Base-by-base conservation (phyloP, 2,797 vertebrate genomes). In the Argentina silus region DNA sequence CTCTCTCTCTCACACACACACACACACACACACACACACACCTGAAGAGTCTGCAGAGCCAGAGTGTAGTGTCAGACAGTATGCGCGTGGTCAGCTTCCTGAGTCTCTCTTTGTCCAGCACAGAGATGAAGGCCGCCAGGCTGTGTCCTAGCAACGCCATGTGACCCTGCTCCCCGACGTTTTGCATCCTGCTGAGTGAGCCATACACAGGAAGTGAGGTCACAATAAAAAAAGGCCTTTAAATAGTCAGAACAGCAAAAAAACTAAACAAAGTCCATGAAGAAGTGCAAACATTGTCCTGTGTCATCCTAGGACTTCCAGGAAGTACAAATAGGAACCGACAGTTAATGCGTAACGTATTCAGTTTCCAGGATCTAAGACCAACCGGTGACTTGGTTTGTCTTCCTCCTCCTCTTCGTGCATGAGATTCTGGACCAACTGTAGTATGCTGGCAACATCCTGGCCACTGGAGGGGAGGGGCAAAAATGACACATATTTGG, bases 21-120 rank as follows among this genome's bases (percentile, higher is more conserved):
- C 17, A 23, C 47, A 48, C 7, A 48, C 47, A 27, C 21, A 43
- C 27, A 7, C 47, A 23, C 23, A 48, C 45, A 17, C 73, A 98
- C 97, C 96, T 96, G 95, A 99, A 99, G 66, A 99, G 95, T 78
- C 96, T 93, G 93, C 97, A 98, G 14, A 99, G 95, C 98, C 98
- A 99, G 51, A 99, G 91, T 0, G 96, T 98, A 50, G 96, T 96
- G 85, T 99, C 98, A 0, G 97, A 99, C 71, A 97, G 93, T 86
- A 99, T 96, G 67, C 97, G 95, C 0, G 96, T 98, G 72, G 96
- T 97, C 57, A 99, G 93, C 78, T 96, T 98, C 75, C 96, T 89
- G 78, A 98, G 91, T 11, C 95, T 89, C 53, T 97, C 97, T 84
- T 91, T 93, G 85, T 96, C 95, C 91, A 99, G 76, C 65, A 97